Conservation (phyloP, 2,113 vertebrate genomes). For the Tetrao urogallus region DNA sequence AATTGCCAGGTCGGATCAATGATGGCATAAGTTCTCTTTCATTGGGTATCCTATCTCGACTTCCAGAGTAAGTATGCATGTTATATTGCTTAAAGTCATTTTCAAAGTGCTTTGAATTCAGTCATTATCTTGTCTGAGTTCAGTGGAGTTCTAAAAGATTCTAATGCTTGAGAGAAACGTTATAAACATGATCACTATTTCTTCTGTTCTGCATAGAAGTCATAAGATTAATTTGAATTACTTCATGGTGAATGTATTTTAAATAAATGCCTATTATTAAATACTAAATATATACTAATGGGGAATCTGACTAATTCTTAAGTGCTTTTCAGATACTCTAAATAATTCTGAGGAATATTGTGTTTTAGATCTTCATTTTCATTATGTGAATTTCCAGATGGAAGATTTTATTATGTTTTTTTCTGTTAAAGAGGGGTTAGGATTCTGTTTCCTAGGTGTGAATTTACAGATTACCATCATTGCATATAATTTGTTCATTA, state of each 20-base stretch:
- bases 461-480: slow-evolving; percentile 16
- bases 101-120: neutral
- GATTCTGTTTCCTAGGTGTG: neutral
- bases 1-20: slow-evolving; percentile 74
- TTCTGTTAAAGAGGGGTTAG: neutral
- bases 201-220: neutral
- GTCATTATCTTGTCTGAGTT: neutral
- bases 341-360: neutral
- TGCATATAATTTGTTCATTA: neutral
- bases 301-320: neutral
- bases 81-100: neutral
- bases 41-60: slow-evolving; percentile 85
- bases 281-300: neutral
- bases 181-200: neutral
- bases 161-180: neutral
- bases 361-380: neutral
- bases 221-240: neutral
- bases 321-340: neutral
- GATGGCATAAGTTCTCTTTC: slow-evolving; percentile 87
- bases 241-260: neutral
- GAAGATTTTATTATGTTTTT: neutral
- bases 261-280: neutral
- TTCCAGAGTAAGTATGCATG: slow-evolving; percentile 83
- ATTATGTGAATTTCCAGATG: neutral
- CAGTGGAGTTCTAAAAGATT: neutral